phyloP scores from a whole-genome alignment of 2,888 invertebrate species.

The Paralinhomoeus sp. region DNA sequence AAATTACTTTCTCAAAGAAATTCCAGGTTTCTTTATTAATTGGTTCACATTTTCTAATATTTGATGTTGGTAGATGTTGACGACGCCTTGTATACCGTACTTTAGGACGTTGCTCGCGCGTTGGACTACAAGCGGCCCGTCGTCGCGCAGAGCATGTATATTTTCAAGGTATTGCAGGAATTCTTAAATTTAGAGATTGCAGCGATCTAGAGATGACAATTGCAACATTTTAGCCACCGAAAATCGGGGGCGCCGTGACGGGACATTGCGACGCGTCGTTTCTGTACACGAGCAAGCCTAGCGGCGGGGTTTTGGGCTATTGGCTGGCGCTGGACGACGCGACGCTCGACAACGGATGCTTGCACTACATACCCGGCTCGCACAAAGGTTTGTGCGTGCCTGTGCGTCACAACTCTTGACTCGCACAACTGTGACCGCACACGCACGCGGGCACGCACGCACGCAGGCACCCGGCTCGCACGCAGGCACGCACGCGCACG shows the following conservation, averaged over 20 bases:
- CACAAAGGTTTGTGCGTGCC: constrained; percentile 41
- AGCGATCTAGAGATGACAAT: background rate
- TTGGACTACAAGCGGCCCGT: constrained; percentile 54
- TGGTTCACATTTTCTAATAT: too few species aligned
- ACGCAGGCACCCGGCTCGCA: too few species aligned
- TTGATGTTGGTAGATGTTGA: too few species aligned
- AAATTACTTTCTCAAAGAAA: constrained; percentile 56
- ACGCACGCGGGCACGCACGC: too few species aligned
- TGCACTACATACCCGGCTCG: constrained; percentile 73
- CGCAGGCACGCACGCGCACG: too few species aligned
- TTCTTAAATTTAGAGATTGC: constrained; percentile 1
- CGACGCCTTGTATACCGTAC: too few species aligned
- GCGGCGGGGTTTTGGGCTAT: constrained; percentile 50
- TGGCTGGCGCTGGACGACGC: constrained; percentile 93
- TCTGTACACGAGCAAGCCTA: constrained; percentile 58
- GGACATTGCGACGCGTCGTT: constrained; percentile 54
- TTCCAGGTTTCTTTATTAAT: constrained; percentile 43
- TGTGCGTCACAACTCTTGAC: background rate
- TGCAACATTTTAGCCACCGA: constrained; percentile 41
- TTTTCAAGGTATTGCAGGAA: constrained; percentile 46
- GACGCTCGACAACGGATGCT: constrained; percentile 70
- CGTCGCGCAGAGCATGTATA: constrained; percentile 86
- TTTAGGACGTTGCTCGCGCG: too few species aligned
- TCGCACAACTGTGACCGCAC: too few species aligned
- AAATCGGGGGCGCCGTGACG: constrained; percentile 47